phyloP scores from a whole-genome alignment of 2,888 invertebrate species.

The Agrenia bidenticulata region DNA sequence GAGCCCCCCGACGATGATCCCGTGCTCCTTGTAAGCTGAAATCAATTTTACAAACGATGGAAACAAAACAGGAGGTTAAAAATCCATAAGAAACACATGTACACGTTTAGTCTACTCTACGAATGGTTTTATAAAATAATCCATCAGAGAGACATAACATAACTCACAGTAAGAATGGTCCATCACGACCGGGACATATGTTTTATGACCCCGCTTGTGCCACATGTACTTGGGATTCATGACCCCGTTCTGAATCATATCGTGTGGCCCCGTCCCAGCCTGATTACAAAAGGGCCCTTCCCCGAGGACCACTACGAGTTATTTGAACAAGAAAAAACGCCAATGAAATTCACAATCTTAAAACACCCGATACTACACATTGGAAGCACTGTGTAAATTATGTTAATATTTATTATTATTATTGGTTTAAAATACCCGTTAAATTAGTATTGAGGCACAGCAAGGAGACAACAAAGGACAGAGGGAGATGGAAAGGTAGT shows the following conservation, averaged over 20 bases:
- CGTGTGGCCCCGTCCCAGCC: slow-evolving; percentile 38
- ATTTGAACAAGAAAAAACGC: neutral
- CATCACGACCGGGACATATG: slow-evolving; percentile 45
- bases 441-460: slow-evolving; percentile 30
- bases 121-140: no score
- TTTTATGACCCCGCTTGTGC: slow-evolving; percentile 40
- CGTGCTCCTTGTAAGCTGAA: slow-evolving; percentile 40
- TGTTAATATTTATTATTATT: neutral
- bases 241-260: slow-evolving; percentile 43
- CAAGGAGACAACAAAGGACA: slow-evolving; percentile 29
- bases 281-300: slow-evolving; percentile 39
- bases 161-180: slow-evolving; percentile 45
- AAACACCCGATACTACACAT: no score
- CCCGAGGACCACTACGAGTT: slow-evolving; percentile 21
- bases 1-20: slow-evolving; percentile 41
- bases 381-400: neutral
- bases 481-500: slow-evolving; percentile 33
- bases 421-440: slow-evolving; percentile 21
- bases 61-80: no score
- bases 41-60: neutral
- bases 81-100: no score
- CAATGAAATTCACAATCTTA: neutral
- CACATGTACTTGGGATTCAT: slow-evolving; percentile 48
- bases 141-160: no score
- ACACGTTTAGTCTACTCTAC: no score